Base-by-base conservation (phyloP, 2,888 invertebrate genomes). In the Drosophila borborema region DNA sequence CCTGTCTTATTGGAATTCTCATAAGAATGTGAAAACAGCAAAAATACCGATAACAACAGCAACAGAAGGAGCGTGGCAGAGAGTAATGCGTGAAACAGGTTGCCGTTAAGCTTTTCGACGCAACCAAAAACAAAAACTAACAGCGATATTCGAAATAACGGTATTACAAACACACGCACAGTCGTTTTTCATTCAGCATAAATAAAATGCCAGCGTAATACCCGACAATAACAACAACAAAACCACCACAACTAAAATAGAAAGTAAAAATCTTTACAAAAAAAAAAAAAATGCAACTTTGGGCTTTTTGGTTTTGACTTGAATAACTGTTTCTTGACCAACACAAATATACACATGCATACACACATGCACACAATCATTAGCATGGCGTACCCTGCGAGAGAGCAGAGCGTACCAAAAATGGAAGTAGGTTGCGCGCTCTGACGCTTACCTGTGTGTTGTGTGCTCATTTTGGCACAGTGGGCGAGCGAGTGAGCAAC, bases 1-100 rank as follows among this genome's bases (percentile, higher is more conserved):
- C 51, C 46, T 18, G 77, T 82, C 82, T 86, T 74, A 81, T 81
- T 85, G 86, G 81, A 88, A 89, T 86, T 86, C 86, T 85, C 72
- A 85, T 85, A 85, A 89, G 86, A 89, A 86, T 89, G 86, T 74
- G 76, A 80, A 81, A 81, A 68, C 67, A 53, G 58, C 70, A 65
- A 60, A 71, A 65, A 69, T 46, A 61, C 53, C 45, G 56, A 63
- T 36, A 64, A 62, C 53, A 67, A 49, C n/a, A 56, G 54, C 48
- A 72, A 62, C 46, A 67, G 51, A 59, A 66, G 56, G 49, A 73
- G 45, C 41, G 43, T 20, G 16, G 10, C 58, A 34, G 34, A 58
- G 58, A 41, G 48, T 20, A 41, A 55, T 65, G 63, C 55, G 46
- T 59, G 61, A 77, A 80, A 80, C 80, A 78, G 81, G 80, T 80